Evolutionary conservation across 2,113 vertebrate genomes (phyloP), one percentile per base, ranked within the genome.

Genomic region (Gavia stellata): DNA sequence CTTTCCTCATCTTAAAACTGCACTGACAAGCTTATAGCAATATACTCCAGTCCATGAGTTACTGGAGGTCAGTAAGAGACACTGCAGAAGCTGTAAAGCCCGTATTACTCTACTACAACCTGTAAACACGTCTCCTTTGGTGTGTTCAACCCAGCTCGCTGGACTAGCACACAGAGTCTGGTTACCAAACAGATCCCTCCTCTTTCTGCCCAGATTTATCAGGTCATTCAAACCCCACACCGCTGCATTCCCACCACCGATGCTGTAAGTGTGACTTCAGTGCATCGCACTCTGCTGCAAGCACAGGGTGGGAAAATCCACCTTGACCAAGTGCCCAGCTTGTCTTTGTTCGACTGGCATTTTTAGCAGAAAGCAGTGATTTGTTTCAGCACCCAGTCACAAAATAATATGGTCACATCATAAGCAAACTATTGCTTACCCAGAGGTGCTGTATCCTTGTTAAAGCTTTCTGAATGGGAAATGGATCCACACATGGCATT

Each of bases 361-460:
- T 96, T 95, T 90, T 63, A 97, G 77, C 67, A 96, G 81, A 95
- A 96, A 94, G 74, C 55, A 84, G 42, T 63, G 45, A 90, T 97
- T 96, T 95, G 45, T 92, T 79, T 68, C 63, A 24, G 95, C 72
- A 80, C 53, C 81, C 58, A 10, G 58, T 67, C 53, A 75, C 53
- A 75, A 90, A 97, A 97, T 66, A 91, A 55, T 45, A 40, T 18
- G n/a, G 73, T 65, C 14, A 13, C 90, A 77, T 68, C 66, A 62
- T 19, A 95, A 17, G 2, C 72, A 85, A 38, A 56, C 85, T 72
- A 72, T 38, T 55, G 55, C 70, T 92, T 62, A 71, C 42, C 38
- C 33, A 45, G 75, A 97, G 77, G n/a, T 36, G 71, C 66, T 28
- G 11, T 12, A 65, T 44, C 81, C 21, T 92, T 88, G 52, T 77